Evolutionary conservation across 2,113 vertebrate species (phyloP).

Genomic region (Pampusana beccarii): DNA sequence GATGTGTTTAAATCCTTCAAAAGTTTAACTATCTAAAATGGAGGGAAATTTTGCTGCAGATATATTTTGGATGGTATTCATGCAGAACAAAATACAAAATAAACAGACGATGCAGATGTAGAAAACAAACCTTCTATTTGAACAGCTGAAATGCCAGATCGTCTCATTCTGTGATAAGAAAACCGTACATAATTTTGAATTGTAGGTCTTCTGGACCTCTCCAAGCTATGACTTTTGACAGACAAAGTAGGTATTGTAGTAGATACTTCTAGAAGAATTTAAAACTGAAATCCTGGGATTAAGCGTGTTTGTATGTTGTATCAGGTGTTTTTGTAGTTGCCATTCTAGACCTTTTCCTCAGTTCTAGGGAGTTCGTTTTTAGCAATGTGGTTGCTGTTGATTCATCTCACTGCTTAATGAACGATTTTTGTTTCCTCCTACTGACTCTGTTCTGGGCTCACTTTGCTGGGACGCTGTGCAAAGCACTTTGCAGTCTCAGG

Average conservation of each 20-base stretch:
- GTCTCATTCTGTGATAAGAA: background rate
- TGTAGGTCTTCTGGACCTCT: background rate
- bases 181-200: background rate
- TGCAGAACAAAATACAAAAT: background rate
- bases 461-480: rapidly evolving
- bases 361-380: background rate
- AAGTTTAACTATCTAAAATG: background rate
- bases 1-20: background rate
- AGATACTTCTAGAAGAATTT: background rate
- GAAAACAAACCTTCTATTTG: background rate
- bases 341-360: background rate
- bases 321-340: background rate
- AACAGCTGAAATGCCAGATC: background rate
- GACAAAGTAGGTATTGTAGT: background rate
- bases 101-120: background rate
- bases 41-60: background rate
- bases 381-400: background rate
- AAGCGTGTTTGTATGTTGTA: background rate
- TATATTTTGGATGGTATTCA: background rate
- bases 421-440: background rate
- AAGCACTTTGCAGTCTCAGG: background rate
- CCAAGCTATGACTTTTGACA: background rate
- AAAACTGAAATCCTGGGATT: background rate
- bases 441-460: background rate
- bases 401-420: background rate